Evolutionary conservation across 2,888 invertebrate species (phyloP), one percentile per base, ranked within the genome.

Genomic region (Tridacna gigas): DNA sequence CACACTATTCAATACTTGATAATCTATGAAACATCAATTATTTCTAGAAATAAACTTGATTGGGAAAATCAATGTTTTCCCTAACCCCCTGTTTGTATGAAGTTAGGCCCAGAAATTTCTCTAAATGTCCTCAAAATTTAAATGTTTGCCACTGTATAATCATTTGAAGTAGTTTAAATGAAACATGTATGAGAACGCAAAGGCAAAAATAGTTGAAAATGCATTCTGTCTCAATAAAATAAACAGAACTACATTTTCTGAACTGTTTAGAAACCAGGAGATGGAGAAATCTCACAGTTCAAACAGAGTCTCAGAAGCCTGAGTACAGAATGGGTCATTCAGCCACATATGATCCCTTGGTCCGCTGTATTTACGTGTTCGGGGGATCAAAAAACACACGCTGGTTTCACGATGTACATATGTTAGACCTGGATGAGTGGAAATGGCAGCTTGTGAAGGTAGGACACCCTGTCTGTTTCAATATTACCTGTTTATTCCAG

Each of bases 381-480:
- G 94, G 94, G 9, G 94, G 94, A 7, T 94, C 94, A 47, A 94
- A 94, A 88, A 93, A 93, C 82, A 89, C 91, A 7, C 91, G 92
- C 75, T 94, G 94, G 94, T 94, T 94, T 85, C 93, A 92, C 87
- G 94, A 94, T 89, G 93, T 94, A 9, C 93, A 94, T 77, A 89
- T 93, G 76, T 88, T 94, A 28, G 94, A 94, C 86, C 69, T 92
- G 20, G 93, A 94, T 82, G 92, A 93, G 67, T 92, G 91, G 91
- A 93, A 93, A 84, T 94, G 94, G 94, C 91, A 90, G 77, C 86
- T 93, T 5, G 91, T 94, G 0, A 93, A 94, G 91, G 94, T 94
- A 83, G 71, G 4, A 1, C 2, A 25, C 20, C 37, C 0, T 37
- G 7, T 37, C 37, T 37, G 2, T 7, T 37, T 4, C 37, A 37